Base-by-base conservation (phyloP, 2,888 invertebrate genomes). In the Pharmacophagus antenor region DNA sequence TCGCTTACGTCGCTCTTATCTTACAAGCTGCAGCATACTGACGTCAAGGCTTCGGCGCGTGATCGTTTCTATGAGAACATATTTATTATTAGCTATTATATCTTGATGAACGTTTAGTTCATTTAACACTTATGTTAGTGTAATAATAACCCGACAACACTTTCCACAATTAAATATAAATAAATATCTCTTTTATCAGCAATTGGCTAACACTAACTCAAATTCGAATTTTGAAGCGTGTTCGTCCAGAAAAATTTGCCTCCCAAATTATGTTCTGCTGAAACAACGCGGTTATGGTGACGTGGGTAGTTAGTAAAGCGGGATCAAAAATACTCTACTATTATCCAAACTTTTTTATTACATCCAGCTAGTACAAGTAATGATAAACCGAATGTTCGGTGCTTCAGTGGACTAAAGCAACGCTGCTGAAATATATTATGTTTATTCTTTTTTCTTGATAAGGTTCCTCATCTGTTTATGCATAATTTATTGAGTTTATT, bases 21-120 rank as follows among this genome's bases (percentile, higher is more conserved):
- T 55, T 22, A 47, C 31, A 49, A 49, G 49, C 15, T 55, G 48
- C 54, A 59, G 27, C 23, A 44, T 55, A 49, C 22, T 17, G 12
- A 48, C 53, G 23, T 54, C 59, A 59, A 59, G 54, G 54, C 49
- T 37, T 23, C 23, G 22, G 31, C 27, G 47, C 27, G 42, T 49
- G 54, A 59, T 49, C 53, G 54, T 49, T 49, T 59, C 54, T 25
- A 54, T 31, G 22, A 50, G 42, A 44, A 44, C 49, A 44, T 59
- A 49, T 59, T 54, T 54, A 59, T 55, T 54, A 54, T 54, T 57
- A 52, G 58, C 25, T 31, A 6, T 27, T 44, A 41, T 58, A 53
- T 59, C 59, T 27, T 42, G 15, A 42, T 27, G 41, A 44, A 54
- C 27, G 42, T 55, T 49, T 44, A 44, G 27, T 59, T 42, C 42